phyloP scores from a whole-genome alignment of 2,797 vertebrate species.

The Pseudocheirus occidentalis region DNA sequence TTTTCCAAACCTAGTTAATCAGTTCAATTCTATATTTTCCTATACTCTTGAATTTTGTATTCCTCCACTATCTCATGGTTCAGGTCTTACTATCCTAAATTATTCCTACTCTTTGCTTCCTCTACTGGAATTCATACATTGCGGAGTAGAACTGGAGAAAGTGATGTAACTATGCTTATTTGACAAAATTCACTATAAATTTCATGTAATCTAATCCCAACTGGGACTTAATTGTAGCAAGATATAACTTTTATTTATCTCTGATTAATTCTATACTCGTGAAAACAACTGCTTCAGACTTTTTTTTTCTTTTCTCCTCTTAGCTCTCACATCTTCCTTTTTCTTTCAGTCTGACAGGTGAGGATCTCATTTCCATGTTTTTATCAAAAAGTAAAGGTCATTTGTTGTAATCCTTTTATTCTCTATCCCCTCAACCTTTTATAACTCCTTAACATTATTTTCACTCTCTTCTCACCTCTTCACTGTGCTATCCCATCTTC shows the following conservation, averaged over 20 bases:
- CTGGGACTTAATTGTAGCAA: not conserved
- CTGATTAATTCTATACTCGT: not conserved
- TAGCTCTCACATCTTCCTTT: not conserved
- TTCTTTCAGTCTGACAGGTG: not conserved
- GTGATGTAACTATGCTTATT: not conserved
- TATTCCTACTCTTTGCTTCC: not conserved
- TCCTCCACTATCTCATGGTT: not conserved
- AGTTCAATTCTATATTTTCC: not conserved
- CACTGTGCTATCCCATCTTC: not conserved
- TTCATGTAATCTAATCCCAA: not conserved
- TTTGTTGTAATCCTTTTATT: not conserved
- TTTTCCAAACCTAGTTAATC: not conserved
- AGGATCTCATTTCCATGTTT: not conserved
- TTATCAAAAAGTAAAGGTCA: not conserved
- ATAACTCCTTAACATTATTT: not conserved
- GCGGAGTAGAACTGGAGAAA: not conserved
- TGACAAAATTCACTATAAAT: not conserved
- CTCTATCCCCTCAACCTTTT: not conserved
- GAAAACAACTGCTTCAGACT: not conserved
- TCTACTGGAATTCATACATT: not conserved
- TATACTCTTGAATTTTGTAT: not conserved
- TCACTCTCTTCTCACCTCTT: not conserved
- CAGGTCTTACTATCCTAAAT: not conserved
- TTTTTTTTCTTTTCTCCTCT: not conserved
- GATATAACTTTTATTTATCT: not conserved